Conservation (phyloP, 2,113 vertebrate species). For the Panurus biarmicus region DNA sequence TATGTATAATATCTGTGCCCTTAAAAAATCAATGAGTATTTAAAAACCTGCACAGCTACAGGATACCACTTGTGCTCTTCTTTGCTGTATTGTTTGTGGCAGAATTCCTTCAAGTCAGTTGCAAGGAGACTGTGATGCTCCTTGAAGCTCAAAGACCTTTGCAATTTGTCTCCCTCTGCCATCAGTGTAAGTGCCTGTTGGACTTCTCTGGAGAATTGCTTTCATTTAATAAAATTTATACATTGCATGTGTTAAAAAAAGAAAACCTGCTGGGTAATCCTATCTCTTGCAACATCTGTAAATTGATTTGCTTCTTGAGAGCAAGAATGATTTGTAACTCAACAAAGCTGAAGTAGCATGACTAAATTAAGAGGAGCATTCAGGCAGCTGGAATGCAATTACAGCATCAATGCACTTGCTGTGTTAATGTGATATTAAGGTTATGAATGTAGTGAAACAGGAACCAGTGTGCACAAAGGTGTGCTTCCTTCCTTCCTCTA, state of each 20-base stretch:
- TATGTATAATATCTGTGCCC: background rate
- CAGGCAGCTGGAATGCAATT: background rate
- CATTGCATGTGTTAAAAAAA: background rate
- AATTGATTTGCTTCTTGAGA: slow-evolving; percentile 43
- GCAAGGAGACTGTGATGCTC: background rate
- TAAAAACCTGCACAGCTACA: background rate
- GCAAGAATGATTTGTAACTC: slow-evolving; percentile 19
- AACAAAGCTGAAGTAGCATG: slow-evolving; percentile 4
- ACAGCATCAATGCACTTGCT: background rate
- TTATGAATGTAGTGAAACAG: background rate
- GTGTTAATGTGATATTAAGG: background rate
- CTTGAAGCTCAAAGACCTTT: background rate
- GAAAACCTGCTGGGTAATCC: background rate
- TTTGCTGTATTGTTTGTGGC: background rate
- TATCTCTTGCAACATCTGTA: slow-evolving; percentile 27
- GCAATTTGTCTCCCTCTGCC: background rate
- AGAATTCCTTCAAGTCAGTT: background rate
- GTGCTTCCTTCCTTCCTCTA: background rate
- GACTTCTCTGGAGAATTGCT: slow-evolving; percentile 4
- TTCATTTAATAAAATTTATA: slow-evolving; percentile 8
- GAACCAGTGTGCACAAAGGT: background rate
- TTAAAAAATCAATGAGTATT: background rate
- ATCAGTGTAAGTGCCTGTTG: background rate
- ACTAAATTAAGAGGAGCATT: slow-evolving; percentile 19
- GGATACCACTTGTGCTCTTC: background rate